Percentiles rank a stretch among this genome's conserved stretches.
These are phyloP conservation scores for Zhuqinia jingwanae DNA, from an alignment of 2,888 invertebrate species.

Conservation along the genomic window DNA sequence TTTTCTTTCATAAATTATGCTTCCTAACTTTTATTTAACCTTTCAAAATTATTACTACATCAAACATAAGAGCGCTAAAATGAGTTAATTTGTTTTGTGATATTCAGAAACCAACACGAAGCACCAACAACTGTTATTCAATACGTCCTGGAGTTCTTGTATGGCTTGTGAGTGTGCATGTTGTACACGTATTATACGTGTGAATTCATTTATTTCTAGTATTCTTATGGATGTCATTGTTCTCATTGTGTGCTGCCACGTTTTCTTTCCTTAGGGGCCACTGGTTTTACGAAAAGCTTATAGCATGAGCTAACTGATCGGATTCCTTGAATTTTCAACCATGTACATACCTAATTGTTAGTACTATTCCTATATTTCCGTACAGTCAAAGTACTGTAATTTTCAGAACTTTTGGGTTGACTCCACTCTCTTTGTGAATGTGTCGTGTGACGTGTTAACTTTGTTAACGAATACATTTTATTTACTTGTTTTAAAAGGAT, in stretches of 20 bases:
- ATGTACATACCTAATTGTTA: too few relatives aligned
- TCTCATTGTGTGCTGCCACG: background rate
- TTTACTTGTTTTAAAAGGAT: too few relatives aligned
- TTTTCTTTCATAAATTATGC: too few relatives aligned
- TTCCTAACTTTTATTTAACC: background rate
- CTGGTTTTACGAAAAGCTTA: background rate
- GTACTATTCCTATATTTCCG: too few relatives aligned
- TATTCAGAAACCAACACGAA: constrained; percentile 26
- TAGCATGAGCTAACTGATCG: background rate
- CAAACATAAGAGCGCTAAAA: background rate
- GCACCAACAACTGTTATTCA: constrained; percentile 20
- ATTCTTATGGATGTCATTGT: background rate
- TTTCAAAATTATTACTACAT: background rate
- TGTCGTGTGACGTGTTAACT: too few relatives aligned
- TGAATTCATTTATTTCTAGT: background rate
- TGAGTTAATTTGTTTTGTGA: background rate
- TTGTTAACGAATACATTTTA: too few relatives aligned
- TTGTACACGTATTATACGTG: background rate
- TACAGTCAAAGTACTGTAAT: too few relatives aligned
- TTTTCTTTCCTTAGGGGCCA: background rate
- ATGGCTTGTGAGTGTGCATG: constrained; percentile 45
- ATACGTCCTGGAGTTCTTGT: constrained; percentile 18
- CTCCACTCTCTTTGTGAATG: too few relatives aligned
- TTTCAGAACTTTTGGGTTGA: too few relatives aligned
- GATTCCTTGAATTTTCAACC: too few relatives aligned